Conservation (phyloP, 2,113 vertebrate species). For the Halcyon senegalensis region DNA sequence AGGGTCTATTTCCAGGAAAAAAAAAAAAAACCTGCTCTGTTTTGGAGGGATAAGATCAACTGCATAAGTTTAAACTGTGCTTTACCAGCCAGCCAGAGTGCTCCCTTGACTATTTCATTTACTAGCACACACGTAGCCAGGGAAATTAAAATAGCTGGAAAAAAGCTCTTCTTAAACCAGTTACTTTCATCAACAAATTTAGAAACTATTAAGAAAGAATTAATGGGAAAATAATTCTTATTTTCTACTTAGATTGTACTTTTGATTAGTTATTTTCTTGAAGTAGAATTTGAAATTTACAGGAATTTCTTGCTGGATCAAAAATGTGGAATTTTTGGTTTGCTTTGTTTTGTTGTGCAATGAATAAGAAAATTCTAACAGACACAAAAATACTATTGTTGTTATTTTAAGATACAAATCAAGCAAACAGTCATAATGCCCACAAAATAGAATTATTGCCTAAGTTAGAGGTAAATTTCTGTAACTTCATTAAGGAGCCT, state of each 20-base stretch:
- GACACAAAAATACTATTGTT: neutral
- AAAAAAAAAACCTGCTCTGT: rapidly evolving
- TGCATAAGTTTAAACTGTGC: neutral
- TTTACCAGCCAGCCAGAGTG: neutral
- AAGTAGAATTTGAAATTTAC: neutral
- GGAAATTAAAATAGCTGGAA: neutral
- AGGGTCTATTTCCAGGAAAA: neutral
- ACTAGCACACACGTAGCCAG: neutral
- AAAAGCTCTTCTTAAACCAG: neutral
- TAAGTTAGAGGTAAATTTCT: neutral
- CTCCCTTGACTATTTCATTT: neutral
- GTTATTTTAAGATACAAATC: neutral
- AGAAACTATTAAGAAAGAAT: neutral
- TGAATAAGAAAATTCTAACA: neutral
- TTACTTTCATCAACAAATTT: neutral
- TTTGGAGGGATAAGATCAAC: neutral
- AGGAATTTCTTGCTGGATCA: neutral
- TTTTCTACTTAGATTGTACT: neutral
- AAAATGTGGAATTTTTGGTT: neutral
- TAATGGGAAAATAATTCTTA: neutral
- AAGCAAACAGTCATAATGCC: neutral
- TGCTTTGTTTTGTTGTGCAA: neutral
- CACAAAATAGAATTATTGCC: neutral
- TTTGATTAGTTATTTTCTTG: neutral
- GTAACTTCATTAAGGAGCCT: neutral